These are phyloP conservation scores for Poecilia wingei DNA, from an alignment of 2,797 vertebrate genomes.

Conservation along the genomic window DNA sequence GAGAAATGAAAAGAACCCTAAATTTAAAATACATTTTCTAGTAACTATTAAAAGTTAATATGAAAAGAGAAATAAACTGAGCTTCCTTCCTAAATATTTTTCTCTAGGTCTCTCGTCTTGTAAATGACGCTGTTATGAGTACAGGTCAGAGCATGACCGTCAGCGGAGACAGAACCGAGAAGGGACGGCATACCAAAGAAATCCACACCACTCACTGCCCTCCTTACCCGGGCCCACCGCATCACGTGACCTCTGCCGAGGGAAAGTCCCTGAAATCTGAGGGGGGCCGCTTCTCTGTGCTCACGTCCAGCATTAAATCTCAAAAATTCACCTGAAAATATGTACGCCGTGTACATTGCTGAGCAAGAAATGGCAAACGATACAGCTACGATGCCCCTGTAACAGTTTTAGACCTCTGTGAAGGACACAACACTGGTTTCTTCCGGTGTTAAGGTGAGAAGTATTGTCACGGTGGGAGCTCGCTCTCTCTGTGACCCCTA, in stretches of 20 bases:
- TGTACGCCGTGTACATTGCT: background rate
- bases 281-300: slow-evolving; percentile 46
- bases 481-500: slow-evolving; percentile 18
- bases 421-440: slow-evolving; percentile 50
- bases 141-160: slow-evolving; percentile 19
- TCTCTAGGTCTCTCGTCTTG: slow-evolving; percentile 1
- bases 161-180: slow-evolving; percentile 46
- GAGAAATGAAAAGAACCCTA: background rate
- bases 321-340: background rate
- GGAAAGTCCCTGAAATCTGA: slow-evolving; percentile 83
- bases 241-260: slow-evolving; percentile 50
- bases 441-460: slow-evolving; percentile 64
- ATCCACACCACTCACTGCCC: slow-evolving; percentile 67
- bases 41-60: background rate
- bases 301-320: slow-evolving; percentile 40
- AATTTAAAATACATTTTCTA: background rate
- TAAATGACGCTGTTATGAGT: slow-evolving; percentile 35
- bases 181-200: slow-evolving; percentile 70
- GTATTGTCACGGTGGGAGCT: slow-evolving; percentile 49
- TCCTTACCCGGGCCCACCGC: slow-evolving; percentile 44
- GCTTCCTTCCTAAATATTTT: background rate
- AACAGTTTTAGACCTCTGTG: slow-evolving; percentile 39
- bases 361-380: background rate
- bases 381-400: background rate
- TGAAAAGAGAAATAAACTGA: background rate